A percentile compares a stretch with the other conserved stretches of the same genome.
Evolutionary conservation across 2,113 vertebrate genomes (phyloP).

Genomic region (Verasper variegatus): DNA sequence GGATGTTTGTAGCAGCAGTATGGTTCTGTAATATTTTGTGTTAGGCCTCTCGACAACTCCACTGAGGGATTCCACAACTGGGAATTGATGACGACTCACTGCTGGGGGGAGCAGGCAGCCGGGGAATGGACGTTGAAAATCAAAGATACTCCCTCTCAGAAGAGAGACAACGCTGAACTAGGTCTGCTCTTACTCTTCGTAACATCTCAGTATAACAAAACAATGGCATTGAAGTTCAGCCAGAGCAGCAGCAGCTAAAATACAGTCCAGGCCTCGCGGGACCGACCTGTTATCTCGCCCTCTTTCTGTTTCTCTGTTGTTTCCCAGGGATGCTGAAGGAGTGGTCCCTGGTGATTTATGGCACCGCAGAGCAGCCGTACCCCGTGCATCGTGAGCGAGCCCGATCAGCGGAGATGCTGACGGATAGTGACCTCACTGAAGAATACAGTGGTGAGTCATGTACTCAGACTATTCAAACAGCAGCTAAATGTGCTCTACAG

Average conservation of each 20-base stretch:
- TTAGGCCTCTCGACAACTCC: constrained; percentile 92
- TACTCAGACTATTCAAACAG: constrained; percentile 9
- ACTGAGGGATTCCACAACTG: constrained; percentile 93
- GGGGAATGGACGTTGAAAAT: constrained; percentile 95
- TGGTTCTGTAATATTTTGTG: constrained; percentile 41
- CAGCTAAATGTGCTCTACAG: neutral
- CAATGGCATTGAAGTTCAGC: constrained; percentile 6
- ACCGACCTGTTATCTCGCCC: constrained; percentile 20
- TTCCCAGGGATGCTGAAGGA: constrained; percentile 88
- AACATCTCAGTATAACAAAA: constrained; percentile 31
- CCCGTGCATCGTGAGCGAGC: constrained; percentile 82
- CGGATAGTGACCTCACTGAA: constrained; percentile 84
- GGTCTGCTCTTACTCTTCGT: constrained; percentile 76
- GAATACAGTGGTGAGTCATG: constrained; percentile 88
- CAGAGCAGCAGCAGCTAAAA: constrained; percentile 7
- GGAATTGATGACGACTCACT: constrained; percentile 98
- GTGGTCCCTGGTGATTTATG: constrained; percentile 94
- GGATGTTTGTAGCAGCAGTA: neutral
- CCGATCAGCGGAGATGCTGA: constrained; percentile 81
- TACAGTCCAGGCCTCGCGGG: constrained; percentile 6
- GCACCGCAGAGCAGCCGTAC: constrained; percentile 89
- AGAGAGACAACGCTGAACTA: constrained; percentile 84
- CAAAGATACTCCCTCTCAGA: constrained; percentile 87
- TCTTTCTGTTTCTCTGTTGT: constrained; percentile 18
- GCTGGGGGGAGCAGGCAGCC: constrained; percentile 92